Percentiles rank a stretch among this genome's conserved stretches.
Conservation (phyloP, 2,113 vertebrate genomes). For the Acanthisitta chloris region DNA sequence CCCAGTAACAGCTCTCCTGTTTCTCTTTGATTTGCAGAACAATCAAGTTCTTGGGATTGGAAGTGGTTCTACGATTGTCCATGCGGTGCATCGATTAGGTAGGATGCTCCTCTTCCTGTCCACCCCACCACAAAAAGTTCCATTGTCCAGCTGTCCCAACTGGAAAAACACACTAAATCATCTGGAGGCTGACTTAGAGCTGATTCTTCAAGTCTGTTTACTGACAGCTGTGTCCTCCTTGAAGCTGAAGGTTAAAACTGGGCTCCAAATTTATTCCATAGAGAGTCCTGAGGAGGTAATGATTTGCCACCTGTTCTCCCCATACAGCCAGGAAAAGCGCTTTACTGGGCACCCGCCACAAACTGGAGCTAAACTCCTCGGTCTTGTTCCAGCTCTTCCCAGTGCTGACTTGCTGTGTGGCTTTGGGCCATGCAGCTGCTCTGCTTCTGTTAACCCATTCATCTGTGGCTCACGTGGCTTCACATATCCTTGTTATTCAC, state of each 20-base stretch:
- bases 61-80: constrained; percentile 95
- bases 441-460: constrained; percentile 8
- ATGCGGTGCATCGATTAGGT: constrained; percentile 92
- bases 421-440: constrained; percentile 56
- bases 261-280: background rate
- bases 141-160: background rate
- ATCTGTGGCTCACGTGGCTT: background rate
- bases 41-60: constrained; percentile 95
- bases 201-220: accelerated
- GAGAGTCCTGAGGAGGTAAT: background rate
- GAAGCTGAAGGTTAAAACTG: background rate
- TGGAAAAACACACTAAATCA: background rate
- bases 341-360: background rate
- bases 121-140: background rate
- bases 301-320: background rate
- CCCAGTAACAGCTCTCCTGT: background rate
- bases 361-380: background rate
- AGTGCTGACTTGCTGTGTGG: constrained; percentile 9
- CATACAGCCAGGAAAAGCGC: background rate
- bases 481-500: background rate
- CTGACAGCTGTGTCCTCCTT: background rate
- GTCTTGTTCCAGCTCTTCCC: background rate
- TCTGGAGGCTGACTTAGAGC: background rate
- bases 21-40: constrained; percentile 75
- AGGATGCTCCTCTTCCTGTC: background rate